phyloP scores from a whole-genome alignment of 2,113 vertebrate genomes.

The Sminthopsis crassicaudata region DNA sequence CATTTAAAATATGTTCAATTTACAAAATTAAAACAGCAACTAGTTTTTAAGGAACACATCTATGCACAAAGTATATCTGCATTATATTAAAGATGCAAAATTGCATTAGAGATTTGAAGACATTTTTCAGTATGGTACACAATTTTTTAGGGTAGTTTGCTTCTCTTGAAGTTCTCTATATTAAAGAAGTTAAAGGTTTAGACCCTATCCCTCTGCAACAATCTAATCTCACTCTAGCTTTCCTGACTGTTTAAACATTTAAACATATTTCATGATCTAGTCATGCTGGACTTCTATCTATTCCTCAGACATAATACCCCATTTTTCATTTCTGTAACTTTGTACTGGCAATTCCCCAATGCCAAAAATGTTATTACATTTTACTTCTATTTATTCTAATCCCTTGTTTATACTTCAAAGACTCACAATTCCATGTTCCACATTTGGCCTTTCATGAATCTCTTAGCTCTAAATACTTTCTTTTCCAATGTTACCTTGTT shows the following conservation, averaged over 20 bases:
- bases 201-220: background rate
- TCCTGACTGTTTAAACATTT: background rate
- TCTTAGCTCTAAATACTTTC: background rate
- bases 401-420: background rate
- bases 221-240: background rate
- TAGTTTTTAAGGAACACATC: background rate
- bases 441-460: background rate
- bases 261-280: background rate
- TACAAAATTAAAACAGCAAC: background rate
- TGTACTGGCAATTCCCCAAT: background rate
- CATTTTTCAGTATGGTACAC: background rate
- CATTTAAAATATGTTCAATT: background rate
- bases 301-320: background rate
- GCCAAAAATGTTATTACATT: background rate
- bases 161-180: background rate
- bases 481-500: background rate
- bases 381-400: background rate
- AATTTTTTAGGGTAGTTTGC: background rate
- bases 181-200: background rate
- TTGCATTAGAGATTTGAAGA: background rate
- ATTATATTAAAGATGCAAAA: background rate
- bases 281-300: background rate
- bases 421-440: background rate
- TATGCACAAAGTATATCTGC: background rate
- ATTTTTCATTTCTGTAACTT: background rate